Percentiles rank a stretch among this genome's conserved stretches.
These are phyloP conservation scores for Hystrix cristata DNA, from an alignment of 2,113 vertebrate genomes.

Conservation along the genomic window DNA sequence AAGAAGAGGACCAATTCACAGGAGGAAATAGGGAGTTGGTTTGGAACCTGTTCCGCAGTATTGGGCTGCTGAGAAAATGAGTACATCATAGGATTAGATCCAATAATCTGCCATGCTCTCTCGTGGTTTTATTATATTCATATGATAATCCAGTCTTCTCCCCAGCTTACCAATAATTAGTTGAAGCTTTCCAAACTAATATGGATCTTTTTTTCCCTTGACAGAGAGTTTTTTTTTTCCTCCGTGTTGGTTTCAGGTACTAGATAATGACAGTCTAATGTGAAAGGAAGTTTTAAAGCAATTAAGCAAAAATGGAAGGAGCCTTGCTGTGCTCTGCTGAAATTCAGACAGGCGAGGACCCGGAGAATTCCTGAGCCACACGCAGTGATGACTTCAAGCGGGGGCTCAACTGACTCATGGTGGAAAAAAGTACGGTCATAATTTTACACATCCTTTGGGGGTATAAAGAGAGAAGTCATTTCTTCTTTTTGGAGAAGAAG, in stretches of 20 bases:
- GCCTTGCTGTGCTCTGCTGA: background rate
- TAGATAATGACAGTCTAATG: background rate
- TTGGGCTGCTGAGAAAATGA: constrained; percentile 31
- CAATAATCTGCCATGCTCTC: background rate
- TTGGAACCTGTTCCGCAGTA: constrained; percentile 24
- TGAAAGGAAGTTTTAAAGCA: constrained; percentile 46
- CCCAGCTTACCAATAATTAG: constrained; percentile 24
- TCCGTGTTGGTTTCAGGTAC: background rate
- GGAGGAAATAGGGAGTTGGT: background rate
- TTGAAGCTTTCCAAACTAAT: background rate
- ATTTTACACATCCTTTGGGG: constrained; percentile 50
- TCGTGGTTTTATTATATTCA: background rate
- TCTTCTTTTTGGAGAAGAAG: background rate
- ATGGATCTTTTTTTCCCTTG: background rate
- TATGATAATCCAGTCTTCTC: constrained; percentile 30
- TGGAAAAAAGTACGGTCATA: background rate
- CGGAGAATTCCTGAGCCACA: background rate
- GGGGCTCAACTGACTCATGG: background rate
- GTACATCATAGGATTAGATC: constrained; percentile 27
- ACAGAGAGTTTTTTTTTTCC: background rate
- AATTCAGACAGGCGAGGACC: background rate
- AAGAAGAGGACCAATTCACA: background rate
- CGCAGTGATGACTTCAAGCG: background rate
- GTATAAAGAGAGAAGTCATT: background rate
- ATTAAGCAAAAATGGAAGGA: constrained; percentile 33